These are phyloP conservation scores for Leptinotarsa juncta DNA, from an alignment of 2,888 invertebrate species.

Conservation along the genomic window DNA sequence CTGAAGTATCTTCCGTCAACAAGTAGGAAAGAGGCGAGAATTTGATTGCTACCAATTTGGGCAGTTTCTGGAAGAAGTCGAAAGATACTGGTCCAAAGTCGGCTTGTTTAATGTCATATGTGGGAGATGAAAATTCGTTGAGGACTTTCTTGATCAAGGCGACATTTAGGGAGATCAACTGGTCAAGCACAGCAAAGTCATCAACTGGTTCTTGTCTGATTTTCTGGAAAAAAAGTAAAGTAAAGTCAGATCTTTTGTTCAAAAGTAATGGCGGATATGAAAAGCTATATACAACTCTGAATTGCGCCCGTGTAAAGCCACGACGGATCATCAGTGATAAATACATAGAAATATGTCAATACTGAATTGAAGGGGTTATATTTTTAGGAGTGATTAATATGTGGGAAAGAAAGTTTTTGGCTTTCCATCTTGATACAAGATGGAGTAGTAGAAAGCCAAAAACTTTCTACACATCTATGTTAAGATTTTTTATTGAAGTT, in stretches of 20 bases:
- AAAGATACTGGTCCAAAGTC: slow-evolving; percentile 32
- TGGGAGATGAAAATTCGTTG: slow-evolving; percentile 42
- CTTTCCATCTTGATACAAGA: too few species aligned
- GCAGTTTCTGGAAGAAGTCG: slow-evolving; percentile 65
- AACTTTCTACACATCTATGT: too few species aligned
- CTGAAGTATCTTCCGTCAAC: slow-evolving; percentile 68
- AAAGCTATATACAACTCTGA: too few species aligned
- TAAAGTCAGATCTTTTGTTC: background rate
- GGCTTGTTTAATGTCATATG: slow-evolving; percentile 32
- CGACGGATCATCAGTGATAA: too few species aligned
- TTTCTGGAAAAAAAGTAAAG: slow-evolving; percentile 63
- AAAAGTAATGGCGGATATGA: too few species aligned
- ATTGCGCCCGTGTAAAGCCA: too few species aligned
- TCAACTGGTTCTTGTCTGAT: slow-evolving; percentile 70
- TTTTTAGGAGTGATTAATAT: too few species aligned
- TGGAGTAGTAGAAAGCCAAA: too few species aligned
- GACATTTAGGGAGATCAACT: slow-evolving; percentile 69
- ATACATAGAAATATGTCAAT: too few species aligned
- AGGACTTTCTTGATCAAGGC: slow-evolving; percentile 60
- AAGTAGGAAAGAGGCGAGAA: slow-evolving; percentile 74
- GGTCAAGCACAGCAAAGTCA: slow-evolving; percentile 73
- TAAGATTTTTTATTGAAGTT: too few species aligned
- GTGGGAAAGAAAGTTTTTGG: too few species aligned
- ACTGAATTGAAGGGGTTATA: too few species aligned
- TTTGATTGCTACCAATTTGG: slow-evolving; percentile 70